Conservation (phyloP, 1,140 invertebrate genomes). For the Camponotus floridanus region DNA sequence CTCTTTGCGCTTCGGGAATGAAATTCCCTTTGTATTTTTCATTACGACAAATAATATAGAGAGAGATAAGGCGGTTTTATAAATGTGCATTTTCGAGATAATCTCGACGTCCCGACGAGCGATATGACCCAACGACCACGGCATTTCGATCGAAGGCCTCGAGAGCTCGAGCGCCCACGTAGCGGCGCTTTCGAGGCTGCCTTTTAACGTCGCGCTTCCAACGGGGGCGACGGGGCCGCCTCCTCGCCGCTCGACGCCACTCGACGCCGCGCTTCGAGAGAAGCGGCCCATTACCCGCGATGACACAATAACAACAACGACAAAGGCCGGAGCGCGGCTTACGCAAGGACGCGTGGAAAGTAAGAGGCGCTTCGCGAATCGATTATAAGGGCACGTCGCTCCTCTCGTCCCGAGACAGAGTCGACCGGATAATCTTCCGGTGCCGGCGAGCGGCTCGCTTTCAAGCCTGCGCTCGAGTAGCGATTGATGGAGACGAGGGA, state of each 20-base stretch:
- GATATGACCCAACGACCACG: not conserved
- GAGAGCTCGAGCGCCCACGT: slow-evolving; percentile 65
- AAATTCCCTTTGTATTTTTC: not conserved
- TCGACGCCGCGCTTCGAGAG: slow-evolving; percentile 28
- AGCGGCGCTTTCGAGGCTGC: slow-evolving; percentile 74
- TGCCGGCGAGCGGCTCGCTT: slow-evolving; percentile 8
- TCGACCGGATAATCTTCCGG: slow-evolving; percentile 9
- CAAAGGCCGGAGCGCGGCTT: slow-evolving; percentile 71
- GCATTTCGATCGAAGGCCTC: slow-evolving; percentile 67
- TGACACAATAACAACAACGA: slow-evolving; percentile 76
- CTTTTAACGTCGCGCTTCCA: slow-evolving; percentile 69
- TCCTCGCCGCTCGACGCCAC: not conserved
- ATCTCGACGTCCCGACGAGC: not conserved
- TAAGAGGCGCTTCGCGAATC: slow-evolving; percentile 60
- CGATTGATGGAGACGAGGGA: not conserved
- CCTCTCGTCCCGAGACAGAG: slow-evolving; percentile 19
- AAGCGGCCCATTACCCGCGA: slow-evolving; percentile 70
- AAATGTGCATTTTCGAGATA: slow-evolving; percentile 21
- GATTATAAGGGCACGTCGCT: slow-evolving; percentile 32
- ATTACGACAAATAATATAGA: not conserved
- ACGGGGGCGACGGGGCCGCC: slow-evolving; percentile 20
- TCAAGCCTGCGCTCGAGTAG: not conserved
- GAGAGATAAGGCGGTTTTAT: not conserved
- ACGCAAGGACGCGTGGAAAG: slow-evolving; percentile 73
- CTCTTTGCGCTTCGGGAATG: not conserved